These are phyloP conservation scores for Chionodraco myersi DNA, from an alignment of 2,113 vertebrate genomes.

Conservation along the genomic window DNA sequence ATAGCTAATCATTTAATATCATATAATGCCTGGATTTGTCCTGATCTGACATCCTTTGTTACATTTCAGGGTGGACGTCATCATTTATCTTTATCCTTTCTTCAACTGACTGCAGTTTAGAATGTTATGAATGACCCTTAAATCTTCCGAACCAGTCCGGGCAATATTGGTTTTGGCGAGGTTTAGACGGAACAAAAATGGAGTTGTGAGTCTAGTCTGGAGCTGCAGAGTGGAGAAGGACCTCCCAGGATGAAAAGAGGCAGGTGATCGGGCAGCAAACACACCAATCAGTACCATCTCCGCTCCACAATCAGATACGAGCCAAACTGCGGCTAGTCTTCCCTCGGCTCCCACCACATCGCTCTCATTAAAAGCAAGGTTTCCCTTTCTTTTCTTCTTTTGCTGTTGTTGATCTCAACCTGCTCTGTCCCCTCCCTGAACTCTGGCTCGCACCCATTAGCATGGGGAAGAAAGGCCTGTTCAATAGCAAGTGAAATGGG, in stretches of 20 bases:
- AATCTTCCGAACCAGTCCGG: background rate
- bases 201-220: background rate
- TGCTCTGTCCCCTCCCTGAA: background rate
- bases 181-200: background rate
- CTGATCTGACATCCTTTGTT: background rate
- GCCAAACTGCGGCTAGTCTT: constrained; percentile 12
- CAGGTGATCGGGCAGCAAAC: constrained; percentile 10
- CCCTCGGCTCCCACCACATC: background rate
- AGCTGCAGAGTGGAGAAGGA: background rate
- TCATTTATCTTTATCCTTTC: background rate
- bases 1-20: too few species aligned
- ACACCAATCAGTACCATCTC: constrained; percentile 25
- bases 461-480: background rate
- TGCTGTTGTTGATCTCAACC: constrained; percentile 6
- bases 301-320: constrained; percentile 17
- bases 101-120: background rate
- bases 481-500: background rate
- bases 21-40: background rate
- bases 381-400: constrained; percentile 14
- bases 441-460: background rate
- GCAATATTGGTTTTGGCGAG: background rate
- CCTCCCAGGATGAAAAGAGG: constrained; percentile 20
- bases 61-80: background rate
- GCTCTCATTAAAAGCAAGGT: constrained; percentile 15
- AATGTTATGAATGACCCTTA: too few species aligned